phyloP scores from a whole-genome alignment of 2,113 vertebrate genomes.

The Zosterops pallidus region DNA sequence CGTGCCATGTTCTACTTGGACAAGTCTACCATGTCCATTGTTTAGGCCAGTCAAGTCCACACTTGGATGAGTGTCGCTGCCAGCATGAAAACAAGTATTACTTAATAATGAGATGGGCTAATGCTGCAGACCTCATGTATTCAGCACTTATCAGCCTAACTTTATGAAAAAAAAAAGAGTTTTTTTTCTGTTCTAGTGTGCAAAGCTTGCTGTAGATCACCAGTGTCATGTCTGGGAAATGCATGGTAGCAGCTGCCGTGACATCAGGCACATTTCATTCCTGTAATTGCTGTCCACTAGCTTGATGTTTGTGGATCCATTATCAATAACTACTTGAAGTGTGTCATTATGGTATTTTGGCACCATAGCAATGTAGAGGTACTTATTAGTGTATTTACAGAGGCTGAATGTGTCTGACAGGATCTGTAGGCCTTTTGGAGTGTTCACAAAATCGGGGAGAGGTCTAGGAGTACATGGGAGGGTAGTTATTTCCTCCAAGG shows the following conservation, averaged over 20 bases:
- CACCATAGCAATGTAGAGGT: background rate
- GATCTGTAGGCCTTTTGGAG: background rate
- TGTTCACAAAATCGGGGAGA: background rate
- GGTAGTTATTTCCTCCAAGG: background rate
- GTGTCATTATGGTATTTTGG: background rate
- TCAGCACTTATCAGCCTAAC: accelerated
- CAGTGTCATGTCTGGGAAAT: background rate
- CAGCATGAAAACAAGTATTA: background rate
- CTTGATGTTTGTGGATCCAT: background rate
- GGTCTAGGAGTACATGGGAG: background rate
- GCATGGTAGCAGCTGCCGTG: background rate
- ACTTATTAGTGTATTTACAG: background rate
- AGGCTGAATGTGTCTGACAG: background rate
- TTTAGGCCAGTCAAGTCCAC: background rate
- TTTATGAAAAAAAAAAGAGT: background rate
- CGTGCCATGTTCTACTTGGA: background rate
- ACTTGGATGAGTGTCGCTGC: background rate
- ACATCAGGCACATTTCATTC: background rate
- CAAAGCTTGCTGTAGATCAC: background rate
- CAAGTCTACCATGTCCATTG: accelerated
- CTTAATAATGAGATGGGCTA: background rate
- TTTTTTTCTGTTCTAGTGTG: accelerated
- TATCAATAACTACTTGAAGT: background rate
- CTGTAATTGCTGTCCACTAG: background rate
- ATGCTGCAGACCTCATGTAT: background rate